Base-by-base conservation (phyloP, 1,140 invertebrate genomes). In the Ips nitidus region DNA sequence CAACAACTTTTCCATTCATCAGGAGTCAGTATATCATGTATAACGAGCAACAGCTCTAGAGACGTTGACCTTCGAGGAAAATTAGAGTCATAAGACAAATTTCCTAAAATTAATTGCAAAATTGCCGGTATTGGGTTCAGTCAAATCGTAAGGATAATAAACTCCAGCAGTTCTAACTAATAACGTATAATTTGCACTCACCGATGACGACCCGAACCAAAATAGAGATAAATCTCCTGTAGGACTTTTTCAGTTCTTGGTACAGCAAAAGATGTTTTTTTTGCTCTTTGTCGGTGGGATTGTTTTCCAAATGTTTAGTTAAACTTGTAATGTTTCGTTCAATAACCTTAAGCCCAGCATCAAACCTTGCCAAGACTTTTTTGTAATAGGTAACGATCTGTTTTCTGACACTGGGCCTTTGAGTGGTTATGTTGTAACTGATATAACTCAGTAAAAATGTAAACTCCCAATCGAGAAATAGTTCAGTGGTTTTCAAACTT, bases 401-500 rank as follows among this genome's bases (percentile, higher is more conserved):
- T 74, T 88, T 87, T 1, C 86, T 78, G n/a, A 85, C 80, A 70
- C 83, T 82, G 1, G 91, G 86, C 41, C 86, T 84, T 76, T 92
- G 90, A 73, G 87, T 88, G 72, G 88, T 88, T 36, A 90, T 81
- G 81, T 94, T 94, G 74, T 87, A 86, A 8, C 80, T 77, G 37
- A 94, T 76, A 80, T 90, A 94, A 40, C 78, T 76, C n/a, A 86
- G 75, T 42, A 94, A 81, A n/a, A 90, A 82, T 7, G 86, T 76
- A 22, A 94, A 83, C 79, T 95, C 93, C 58, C 78, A 79, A 2
- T 73, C 8, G 1, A 81, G 81, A 66, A 92, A 86, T 1, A 78
- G 47, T 77, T 93, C 88, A 8, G 92, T 91, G 8, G 86, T 88
- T 77, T 90, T 91, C 53, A 87, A 87, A 7, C 87, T 91, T 74